Evolutionary conservation across 2,797 vertebrate species (phyloP).

Genomic region (Poliocrania exsul): DNA sequence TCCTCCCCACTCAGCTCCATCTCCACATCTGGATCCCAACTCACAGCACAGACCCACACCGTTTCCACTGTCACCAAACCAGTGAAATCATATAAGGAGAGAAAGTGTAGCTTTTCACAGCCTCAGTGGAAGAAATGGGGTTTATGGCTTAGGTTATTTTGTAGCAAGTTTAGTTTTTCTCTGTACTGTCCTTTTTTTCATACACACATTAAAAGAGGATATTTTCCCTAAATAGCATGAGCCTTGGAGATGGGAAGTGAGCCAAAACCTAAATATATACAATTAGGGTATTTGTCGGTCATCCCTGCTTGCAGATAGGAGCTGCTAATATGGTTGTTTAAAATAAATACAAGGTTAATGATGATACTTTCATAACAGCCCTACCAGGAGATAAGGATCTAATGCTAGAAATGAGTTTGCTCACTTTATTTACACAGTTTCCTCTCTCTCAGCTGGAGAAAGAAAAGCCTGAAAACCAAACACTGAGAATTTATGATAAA

Average conservation of each 20-base stretch:
- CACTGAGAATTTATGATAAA: not conserved
- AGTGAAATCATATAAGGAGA: not conserved
- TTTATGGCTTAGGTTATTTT: not conserved
- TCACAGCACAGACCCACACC: not conserved
- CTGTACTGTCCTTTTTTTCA: not conserved
- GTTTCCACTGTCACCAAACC: not conserved
- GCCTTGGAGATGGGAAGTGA: not conserved
- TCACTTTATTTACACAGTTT: not conserved
- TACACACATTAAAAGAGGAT: not conserved
- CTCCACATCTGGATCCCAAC: not conserved
- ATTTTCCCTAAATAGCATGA: not conserved
- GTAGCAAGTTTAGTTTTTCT: not conserved
- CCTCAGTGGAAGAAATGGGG: accelerated
- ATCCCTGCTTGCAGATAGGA: not conserved
- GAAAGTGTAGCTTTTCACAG: not conserved
- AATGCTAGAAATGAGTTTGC: not conserved
- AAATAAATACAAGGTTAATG: constrained; percentile 12
- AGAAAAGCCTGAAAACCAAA: not conserved
- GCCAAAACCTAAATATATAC: not conserved
- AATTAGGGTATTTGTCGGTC: not conserved
- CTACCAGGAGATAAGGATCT: not conserved
- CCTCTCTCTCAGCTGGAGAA: not conserved
- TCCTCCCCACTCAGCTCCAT: not conserved
- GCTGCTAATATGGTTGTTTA: not conserved
- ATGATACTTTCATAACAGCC: not conserved